Evolutionary conservation across 92 coral and sea anemone species (phyloP), one percentile per base, ranked within the genome.

Genomic region (Phenganax marumi): DNA sequence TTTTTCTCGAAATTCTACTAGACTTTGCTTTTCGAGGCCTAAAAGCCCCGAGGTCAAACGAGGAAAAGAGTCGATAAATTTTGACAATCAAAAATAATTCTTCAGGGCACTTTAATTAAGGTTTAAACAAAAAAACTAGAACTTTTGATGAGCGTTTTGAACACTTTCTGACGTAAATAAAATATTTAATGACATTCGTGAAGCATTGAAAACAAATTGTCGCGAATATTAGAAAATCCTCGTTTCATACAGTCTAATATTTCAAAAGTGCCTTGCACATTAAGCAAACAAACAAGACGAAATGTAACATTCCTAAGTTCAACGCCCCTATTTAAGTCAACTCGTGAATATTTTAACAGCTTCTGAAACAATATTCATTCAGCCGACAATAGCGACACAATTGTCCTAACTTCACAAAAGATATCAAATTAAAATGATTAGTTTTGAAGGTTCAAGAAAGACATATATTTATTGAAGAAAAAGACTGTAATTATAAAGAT

Each of bases 391-490:
- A 73, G 49, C 78, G 21, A 49, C 78, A 73, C 50, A 74, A 25
- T 74, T 74, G 79, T 73, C 33, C 16, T 8, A 13, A 6, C 24
- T 47, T 24, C 55, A 74, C 79, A 74, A 74, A 49, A 63, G 24
- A 74, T 21, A 54, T 54, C 7, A 72, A 72, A 50, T 46, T 21
- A 52, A 74, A 74, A 74, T 74, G 48, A 24, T 52, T 23, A 26
- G 47, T 21, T 74, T 52, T 52, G 5, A 24, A 13, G 43, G 21
- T 19, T 3, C 55, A 19, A 7, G 60, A 22, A 26, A 16, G 64
- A 18, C 48, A 50, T 25, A 25, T 25, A 68, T 50, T 46, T 12
- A 68, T 21, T 68, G n/a, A 3, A 6, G 63, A 13, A 56, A 19
- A 50, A 68, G 18, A 68, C 49, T 10, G 26, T 50, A 16, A 68